Base-by-base conservation (phyloP, 2,888 invertebrate genomes). In the Eupeodes luniger region DNA sequence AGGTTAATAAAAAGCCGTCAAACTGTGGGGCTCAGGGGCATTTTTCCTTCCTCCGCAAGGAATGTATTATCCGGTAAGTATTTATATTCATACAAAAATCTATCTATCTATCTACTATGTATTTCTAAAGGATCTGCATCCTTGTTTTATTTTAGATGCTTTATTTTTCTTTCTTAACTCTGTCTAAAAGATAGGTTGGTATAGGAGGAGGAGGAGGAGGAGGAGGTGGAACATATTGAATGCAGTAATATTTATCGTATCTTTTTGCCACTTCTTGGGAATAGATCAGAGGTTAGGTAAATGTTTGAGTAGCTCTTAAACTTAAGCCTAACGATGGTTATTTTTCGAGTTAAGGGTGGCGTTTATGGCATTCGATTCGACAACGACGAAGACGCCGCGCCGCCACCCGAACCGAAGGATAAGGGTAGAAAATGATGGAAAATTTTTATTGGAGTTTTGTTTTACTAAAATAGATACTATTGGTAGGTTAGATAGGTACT, bases 1-100 rank as follows among this genome's bases (percentile, higher is more conserved):
- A 92, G 90, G 83, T 91, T 91, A 91, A 91, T 91, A 91, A 92
- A 93, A 92, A 96, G 96, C 97, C 96, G 96, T 96, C 98, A 98
- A 98, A 96, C 98, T 98, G 98, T 98, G 98, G 98, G 97, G 98
- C 95, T 97, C 97, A 95, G 97, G 97, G 96, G 97, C 97, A 95
- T 98, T 97, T 95, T 97, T 98, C 95, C 96, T 98, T 96, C 97
- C 97, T 96, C 97, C 97, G 95, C 98, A 97, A 96, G 98, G 98
- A 96, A 97, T 98, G 96, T 98, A 97, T 95, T 98, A 98, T 96
- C 98, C 97, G 96, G 97, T 98, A 95, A 97, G 97, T 96, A 83
- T 40, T 62, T 53, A 78, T 84, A 62, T 27, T 27, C 40, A 34
- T 36, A 69, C 11, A 36, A 14, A 49, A 14, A 49, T 40, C 12